phyloP scores from a whole-genome alignment of 2,113 vertebrate genomes.

The Salvator merianae region DNA sequence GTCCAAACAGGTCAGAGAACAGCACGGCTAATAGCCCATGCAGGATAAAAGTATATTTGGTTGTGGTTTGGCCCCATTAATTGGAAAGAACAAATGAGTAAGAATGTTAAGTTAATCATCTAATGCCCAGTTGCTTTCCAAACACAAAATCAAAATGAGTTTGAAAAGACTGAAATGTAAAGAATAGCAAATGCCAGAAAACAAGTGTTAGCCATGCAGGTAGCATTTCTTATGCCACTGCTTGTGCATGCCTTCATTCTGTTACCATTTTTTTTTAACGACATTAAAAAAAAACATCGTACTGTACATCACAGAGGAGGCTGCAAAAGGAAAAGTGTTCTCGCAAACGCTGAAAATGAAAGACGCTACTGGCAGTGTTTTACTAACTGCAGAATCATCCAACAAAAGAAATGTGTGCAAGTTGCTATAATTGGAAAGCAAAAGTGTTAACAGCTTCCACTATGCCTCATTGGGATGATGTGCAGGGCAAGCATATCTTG shows the following conservation, averaged over 20 bases:
- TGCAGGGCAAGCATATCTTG: not conserved
- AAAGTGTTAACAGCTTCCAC: not conserved
- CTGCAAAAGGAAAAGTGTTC: not conserved
- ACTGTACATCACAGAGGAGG: not conserved
- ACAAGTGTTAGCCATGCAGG: conserved; percentile 22
- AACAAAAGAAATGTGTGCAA: not conserved
- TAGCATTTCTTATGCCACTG: not conserved
- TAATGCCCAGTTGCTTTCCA: conserved; percentile 14
- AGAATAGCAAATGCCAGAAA: not conserved
- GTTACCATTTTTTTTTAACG: not conserved
- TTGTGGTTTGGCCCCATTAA: conserved; percentile 9
- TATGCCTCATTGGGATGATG: not conserved
- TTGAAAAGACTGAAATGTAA: not conserved
- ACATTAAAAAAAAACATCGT: not conserved
- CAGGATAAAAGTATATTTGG: conserved; percentile 7
- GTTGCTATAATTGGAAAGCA: not conserved
- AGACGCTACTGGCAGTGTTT: not conserved
- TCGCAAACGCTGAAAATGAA: conserved; percentile 4
- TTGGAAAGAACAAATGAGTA: conserved; percentile 22
- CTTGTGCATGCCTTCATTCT: not conserved
- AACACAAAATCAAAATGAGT: conserved; percentile 22
- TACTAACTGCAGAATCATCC: conserved; percentile 8
- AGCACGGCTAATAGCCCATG: conserved; percentile 27
- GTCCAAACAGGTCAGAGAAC: conserved; percentile 26
- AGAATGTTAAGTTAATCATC: conserved; percentile 15